Evolutionary conservation across 2,797 vertebrate genomes (phyloP), one percentile per base, ranked within the genome.

Genomic region (Phyllotis vaccarum): DNA sequence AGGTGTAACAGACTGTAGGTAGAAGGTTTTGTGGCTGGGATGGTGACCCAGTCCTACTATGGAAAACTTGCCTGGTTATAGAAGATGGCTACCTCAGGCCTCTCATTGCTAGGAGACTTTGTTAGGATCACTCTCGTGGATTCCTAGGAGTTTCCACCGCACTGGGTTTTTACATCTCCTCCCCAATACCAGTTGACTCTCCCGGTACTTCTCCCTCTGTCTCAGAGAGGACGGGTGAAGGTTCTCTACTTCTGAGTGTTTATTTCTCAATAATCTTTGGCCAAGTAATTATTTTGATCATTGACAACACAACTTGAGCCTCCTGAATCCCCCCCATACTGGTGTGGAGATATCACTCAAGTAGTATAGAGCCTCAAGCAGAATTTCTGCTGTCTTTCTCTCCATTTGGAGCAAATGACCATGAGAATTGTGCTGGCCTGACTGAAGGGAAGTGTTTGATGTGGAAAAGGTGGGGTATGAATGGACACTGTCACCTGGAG

Each of bases 211-310:
- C 62, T 31, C 29, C 62, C 29, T 64, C 62, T 13, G 34, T 34
- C 64, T 66, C 64, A 34, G 29, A 34, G 64, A 29, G 11, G 16
- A 29, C 29, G 31, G 29, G 29, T 31, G 31, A 29, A 66, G n/a
- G 43, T 5, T 56, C 13, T 70, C 29, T 86, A 29, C 54, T 75
- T 93, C 31, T 46, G 58, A 80, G 80, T 89, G n/a, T 56, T 94
- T 94, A 43, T 91, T 91, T 96, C 74, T 74, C 83, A 95, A 75
- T 40, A 60, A 22, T 83, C 24, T 76, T 92, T 86, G 49, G 34
- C 49, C 31, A 60, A 37, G n/a, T 80, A 88, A 43, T 40, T 88
- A 75, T 79, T 91, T 54, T 91, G 79, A 89, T 95, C 66, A 60
- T 75, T 0, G 2, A 37, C 78, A 89, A 89, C 75, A 62, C 60